Conservation (phyloP, 2,797 vertebrate genomes). For the Natrix natrix region DNA sequence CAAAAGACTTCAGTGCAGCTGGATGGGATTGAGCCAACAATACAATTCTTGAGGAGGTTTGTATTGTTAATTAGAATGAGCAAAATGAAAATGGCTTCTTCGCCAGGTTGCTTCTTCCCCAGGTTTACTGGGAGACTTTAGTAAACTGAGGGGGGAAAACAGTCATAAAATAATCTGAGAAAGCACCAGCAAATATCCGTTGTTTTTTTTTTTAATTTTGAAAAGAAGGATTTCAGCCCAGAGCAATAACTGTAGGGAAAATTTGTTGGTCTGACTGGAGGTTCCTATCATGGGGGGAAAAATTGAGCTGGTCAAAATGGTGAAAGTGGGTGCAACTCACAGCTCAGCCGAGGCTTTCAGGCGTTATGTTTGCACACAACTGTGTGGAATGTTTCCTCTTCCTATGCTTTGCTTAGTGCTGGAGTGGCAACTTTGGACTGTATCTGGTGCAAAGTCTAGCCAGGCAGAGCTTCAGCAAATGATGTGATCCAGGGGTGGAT, state of each 20-base stretch:
- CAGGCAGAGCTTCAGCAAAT: background rate
- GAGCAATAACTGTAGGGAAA: background rate
- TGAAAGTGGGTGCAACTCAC: background rate
- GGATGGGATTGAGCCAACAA: constrained; percentile 60
- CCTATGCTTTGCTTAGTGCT: background rate
- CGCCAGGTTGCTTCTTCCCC: background rate
- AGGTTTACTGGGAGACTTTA: constrained; percentile 16
- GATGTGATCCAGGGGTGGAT: background rate
- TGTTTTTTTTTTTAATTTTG: background rate
- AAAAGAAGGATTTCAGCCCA: rapidly evolving
- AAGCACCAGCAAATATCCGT: background rate
- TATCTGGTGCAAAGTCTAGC: no score
- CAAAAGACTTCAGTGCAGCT: constrained; percentile 57
- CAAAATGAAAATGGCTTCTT: constrained; percentile 46
- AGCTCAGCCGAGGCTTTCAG: background rate
- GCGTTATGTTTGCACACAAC: background rate
- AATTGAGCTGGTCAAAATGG: background rate
- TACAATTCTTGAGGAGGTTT: constrained; percentile 65
- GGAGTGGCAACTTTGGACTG: background rate
- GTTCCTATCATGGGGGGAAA: background rate
- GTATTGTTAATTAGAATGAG: constrained; percentile 66
- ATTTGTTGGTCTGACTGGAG: background rate
- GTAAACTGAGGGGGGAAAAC: constrained; percentile 41
- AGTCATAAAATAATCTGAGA: constrained; percentile 12
- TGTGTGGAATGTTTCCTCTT: background rate